These are phyloP conservation scores for Sinonovacula constricta DNA, from an alignment of 1,140 invertebrate species.

Conservation along the genomic window DNA sequence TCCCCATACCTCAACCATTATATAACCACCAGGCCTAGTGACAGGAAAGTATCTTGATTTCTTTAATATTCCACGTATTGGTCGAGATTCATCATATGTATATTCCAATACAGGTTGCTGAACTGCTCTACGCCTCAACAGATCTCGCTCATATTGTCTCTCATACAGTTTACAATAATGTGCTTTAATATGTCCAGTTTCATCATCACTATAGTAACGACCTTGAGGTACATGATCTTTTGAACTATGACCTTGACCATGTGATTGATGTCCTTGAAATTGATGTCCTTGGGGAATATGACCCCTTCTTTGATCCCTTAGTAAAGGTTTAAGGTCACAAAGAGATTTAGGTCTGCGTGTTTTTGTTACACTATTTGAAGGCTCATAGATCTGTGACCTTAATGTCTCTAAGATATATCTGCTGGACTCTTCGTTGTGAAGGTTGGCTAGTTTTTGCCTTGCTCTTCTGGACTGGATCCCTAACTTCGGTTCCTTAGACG, in stretches of 20 bases:
- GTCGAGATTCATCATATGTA: conserved; percentile 31
- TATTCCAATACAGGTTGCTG: conserved; percentile 31
- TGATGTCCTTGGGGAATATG: too few relatives aligned
- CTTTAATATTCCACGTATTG: conserved; percentile 45
- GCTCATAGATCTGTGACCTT: not conserved
- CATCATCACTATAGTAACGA: conserved; percentile 6
- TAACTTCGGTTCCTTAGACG: not conserved
- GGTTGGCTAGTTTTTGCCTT: not conserved
- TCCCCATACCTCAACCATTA: conserved; percentile 41
- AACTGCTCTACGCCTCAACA: conserved; percentile 6
- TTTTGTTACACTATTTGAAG: too few relatives aligned
- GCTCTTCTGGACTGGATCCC: not conserved
- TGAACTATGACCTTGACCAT: conserved; percentile 10
- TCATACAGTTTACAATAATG: conserved; percentile 28
- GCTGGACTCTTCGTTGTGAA: not conserved
- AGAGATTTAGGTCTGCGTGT: too few relatives aligned
- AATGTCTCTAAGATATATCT: not conserved
- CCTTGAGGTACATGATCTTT: too few relatives aligned
- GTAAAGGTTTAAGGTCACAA: too few relatives aligned
- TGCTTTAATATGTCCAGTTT: conserved; percentile 12
- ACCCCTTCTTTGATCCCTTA: too few relatives aligned
- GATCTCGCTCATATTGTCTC: conserved; percentile 47
- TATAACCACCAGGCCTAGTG: conserved; percentile 36
- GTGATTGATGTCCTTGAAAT: conserved; percentile 18
- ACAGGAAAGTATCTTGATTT: conserved; percentile 40